Evolutionary conservation across 2,888 invertebrate genomes (phyloP), one percentile per base, ranked within the genome.

Genomic region (Lottia gigantea): DNA sequence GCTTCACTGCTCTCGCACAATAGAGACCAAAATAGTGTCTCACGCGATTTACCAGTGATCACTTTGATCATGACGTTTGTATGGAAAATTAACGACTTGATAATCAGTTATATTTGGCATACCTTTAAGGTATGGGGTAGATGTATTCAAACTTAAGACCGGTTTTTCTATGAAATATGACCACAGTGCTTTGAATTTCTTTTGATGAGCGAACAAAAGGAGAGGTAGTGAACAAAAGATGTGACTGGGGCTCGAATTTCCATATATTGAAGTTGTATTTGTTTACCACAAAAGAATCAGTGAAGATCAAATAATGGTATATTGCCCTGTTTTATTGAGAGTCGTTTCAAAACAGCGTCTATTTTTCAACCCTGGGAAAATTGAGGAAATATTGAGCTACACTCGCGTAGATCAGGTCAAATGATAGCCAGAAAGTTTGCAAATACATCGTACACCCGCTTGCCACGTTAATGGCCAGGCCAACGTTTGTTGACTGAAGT

Each of bases 111-210:
- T 40, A 6, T 40, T 40, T 23, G 19, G 55, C 55, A 55, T 55
- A 55, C 55, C 55, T 19, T 23, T 55, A 55, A 55, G 55, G 55
- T 55, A 55, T 19, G 55, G 55, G 55, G 23, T 23, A 55, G 55
- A 23, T 55, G 55, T 55, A 40, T 40, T 40, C 40, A 40, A 40
- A 40, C 40, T 40, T 55, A 14, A 55, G 55, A 55, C 55, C 55
- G 55, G 55, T 55, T 55, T 55, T 23, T 40, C 12, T 23, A 23
- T 55, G 55, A 55, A 55, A 55, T 55, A 55, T 19, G 55, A 23
- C 55, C 23, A 23, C 40, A 14, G 55, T 55, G 55, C 23, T 11
- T 23, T 55, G 55, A 23, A 23, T 55, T 55, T 55, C 55, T 55
- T 23, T 55, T 55, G 55, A 55, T 14, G 19, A 23, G 55, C 2